A percentile compares a stretch with the other conserved stretches of the same genome.
phyloP scores from a whole-genome alignment of 2,888 invertebrate species.

The Melieria picta region DNA sequence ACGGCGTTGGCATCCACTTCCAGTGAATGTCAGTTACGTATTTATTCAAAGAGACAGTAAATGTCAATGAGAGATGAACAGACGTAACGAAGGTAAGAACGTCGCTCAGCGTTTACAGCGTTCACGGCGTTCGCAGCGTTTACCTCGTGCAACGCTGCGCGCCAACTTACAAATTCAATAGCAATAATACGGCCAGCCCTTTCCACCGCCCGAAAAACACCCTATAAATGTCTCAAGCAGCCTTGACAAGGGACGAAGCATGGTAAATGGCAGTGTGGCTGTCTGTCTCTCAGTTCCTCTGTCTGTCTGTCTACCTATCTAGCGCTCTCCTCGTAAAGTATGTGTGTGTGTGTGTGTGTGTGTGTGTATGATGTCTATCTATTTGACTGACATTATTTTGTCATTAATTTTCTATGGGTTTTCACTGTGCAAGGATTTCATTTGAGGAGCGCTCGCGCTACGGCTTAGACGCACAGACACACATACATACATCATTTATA shows the following conservation, averaged over 20 bases:
- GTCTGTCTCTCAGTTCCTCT: too few relatives aligned
- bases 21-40: slow-evolving; percentile 48
- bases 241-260: slow-evolving; percentile 58
- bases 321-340: background rate
- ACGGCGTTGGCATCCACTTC: background rate
- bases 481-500: slow-evolving; percentile 4
- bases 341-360: background rate
- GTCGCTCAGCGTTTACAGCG: too few relatives aligned
- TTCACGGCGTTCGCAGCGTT: too few relatives aligned
- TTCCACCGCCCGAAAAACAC: slow-evolving; percentile 43
- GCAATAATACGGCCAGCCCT: background rate
- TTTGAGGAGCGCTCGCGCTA: background rate
- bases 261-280: background rate
- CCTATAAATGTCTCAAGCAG: slow-evolving; percentile 35
- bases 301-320: too few relatives aligned
- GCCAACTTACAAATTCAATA: too few relatives aligned
- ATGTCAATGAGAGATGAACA: slow-evolving; percentile 51
- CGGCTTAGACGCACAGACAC: background rate
- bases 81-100: slow-evolving; percentile 29
- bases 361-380: slow-evolving; percentile 25
- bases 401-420: slow-evolving; percentile 57
- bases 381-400: slow-evolving; percentile 63
- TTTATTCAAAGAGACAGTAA: slow-evolving; percentile 59
- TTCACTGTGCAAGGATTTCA: background rate
- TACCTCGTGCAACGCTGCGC: too few relatives aligned